A percentile compares a stretch with the other conserved stretches of the same genome.
phyloP scores from a whole-genome alignment of 1,140 invertebrate species.

The Bombus turneri region DNA sequence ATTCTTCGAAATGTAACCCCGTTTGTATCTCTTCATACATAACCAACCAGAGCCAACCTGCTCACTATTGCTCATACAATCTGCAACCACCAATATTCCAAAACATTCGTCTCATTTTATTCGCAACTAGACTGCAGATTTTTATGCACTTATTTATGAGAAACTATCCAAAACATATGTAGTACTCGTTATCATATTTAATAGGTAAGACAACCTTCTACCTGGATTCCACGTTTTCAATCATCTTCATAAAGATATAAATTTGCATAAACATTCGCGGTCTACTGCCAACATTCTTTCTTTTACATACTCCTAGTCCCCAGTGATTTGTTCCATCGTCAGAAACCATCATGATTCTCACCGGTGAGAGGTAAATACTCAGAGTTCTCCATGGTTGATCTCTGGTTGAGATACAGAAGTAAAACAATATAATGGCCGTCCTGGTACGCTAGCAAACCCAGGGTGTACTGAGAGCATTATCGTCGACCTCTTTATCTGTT shows the following conservation, averaged over 20 bases:
- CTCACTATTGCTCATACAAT: not conserved
- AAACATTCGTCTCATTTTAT: not conserved
- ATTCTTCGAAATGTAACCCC: too few species aligned
- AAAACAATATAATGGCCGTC: conserved; percentile 71
- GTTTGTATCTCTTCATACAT: not conserved
- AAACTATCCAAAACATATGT: too few species aligned
- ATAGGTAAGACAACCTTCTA: too few species aligned
- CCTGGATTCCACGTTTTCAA: too few species aligned
- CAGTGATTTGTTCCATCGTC: conserved; percentile 31
- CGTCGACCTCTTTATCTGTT: conserved; percentile 73
- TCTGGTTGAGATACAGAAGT: conserved; percentile 62
- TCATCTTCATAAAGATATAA: too few species aligned
- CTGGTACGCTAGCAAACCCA: conserved; percentile 52
- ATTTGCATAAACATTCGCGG: too few species aligned
- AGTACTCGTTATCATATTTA: too few species aligned
- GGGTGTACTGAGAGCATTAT: conserved; percentile 67
- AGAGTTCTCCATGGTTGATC: conserved; percentile 48
- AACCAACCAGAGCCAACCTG: not conserved
- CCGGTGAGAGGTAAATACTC: conserved; percentile 15
- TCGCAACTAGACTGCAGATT: too few species aligned
- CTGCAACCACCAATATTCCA: too few species aligned
- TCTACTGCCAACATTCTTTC: not conserved
- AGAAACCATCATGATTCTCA: not conserved
- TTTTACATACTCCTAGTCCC: conserved; percentile 16
- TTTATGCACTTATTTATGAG: too few species aligned